Percentiles rank a stretch among this genome's conserved stretches.
These are phyloP conservation scores for Cyrtonyx montezumae DNA, from an alignment of 2,113 vertebrate species.

Conservation along the genomic window DNA sequence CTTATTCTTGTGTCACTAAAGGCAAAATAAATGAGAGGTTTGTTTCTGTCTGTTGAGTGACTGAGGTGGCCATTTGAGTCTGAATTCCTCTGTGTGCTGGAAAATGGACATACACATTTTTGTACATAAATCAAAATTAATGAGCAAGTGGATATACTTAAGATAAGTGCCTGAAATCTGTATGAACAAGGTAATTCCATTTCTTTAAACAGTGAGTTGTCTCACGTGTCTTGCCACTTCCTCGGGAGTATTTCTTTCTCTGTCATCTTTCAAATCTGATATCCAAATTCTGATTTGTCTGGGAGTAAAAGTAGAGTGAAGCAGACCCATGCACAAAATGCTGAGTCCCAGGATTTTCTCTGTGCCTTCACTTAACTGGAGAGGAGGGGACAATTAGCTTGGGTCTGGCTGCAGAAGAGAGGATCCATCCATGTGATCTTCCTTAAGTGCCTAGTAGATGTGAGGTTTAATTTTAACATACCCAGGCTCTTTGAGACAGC, in stretches of 20 bases:
- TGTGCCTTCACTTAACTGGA: background rate
- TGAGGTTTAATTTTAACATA: background rate
- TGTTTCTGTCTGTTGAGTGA: background rate
- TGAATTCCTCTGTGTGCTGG: background rate
- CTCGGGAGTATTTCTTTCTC: background rate
- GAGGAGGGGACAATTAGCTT: background rate
- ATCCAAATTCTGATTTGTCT: background rate
- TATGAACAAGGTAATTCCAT: background rate
- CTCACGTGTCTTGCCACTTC: background rate
- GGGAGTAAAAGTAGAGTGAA: background rate
- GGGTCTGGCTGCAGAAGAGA: background rate
- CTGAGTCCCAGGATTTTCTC: background rate
- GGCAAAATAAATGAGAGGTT: background rate
- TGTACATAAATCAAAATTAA: background rate
- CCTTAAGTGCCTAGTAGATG: background rate
- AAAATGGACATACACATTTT: background rate
- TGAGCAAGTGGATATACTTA: background rate
- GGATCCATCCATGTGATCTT: background rate
- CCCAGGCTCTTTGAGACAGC: background rate
- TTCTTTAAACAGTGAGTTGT: background rate
- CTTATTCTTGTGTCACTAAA: background rate
- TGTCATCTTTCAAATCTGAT: background rate
- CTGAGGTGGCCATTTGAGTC: background rate
- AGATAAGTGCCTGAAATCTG: background rate
- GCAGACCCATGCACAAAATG: background rate